Percentiles rank a stretch among this genome's conserved stretches.
These are phyloP conservation scores for Petrophora chlorosata DNA, from an alignment of 2,888 invertebrate genomes.

Conservation along the genomic window DNA sequence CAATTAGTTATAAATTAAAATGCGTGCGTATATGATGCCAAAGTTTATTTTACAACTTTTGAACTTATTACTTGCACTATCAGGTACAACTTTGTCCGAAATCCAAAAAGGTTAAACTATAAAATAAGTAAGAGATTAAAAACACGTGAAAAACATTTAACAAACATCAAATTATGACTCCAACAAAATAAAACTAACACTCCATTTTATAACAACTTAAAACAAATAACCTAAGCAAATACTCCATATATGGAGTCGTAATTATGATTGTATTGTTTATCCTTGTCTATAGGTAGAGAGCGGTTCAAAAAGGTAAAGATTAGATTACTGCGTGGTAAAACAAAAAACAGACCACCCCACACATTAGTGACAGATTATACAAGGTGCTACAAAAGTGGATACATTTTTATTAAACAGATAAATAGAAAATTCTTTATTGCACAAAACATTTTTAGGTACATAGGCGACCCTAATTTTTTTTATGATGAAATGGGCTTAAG, in stretches of 20 bases:
- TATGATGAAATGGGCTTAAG: no score
- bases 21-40: no score
- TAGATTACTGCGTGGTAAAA: conserved; percentile 43
- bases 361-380: conserved; percentile 48
- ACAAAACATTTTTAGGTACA: not conserved
- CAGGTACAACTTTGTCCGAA: no score
- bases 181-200: conserved; percentile 15
- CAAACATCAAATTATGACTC: not conserved
- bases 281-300: conserved; percentile 10
- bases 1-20: no score
- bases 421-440: no score
- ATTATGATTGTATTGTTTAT: not conserved
- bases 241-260: not conserved
- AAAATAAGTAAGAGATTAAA: no score
- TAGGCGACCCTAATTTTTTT: not conserved
- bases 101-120: no score
- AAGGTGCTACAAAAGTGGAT: conserved; percentile 27
- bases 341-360: conserved; percentile 62
- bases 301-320: conserved; percentile 35
- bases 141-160: not conserved
- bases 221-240: conserved; percentile 17
- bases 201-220: conserved; percentile 21
- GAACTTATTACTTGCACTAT: no score
- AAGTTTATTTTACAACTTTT: no score
- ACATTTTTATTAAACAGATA: no score